A percentile compares a stretch with the other conserved stretches of the same genome.
Conservation (phyloP, 2,113 vertebrate genomes). For the Apteryx owenii region DNA sequence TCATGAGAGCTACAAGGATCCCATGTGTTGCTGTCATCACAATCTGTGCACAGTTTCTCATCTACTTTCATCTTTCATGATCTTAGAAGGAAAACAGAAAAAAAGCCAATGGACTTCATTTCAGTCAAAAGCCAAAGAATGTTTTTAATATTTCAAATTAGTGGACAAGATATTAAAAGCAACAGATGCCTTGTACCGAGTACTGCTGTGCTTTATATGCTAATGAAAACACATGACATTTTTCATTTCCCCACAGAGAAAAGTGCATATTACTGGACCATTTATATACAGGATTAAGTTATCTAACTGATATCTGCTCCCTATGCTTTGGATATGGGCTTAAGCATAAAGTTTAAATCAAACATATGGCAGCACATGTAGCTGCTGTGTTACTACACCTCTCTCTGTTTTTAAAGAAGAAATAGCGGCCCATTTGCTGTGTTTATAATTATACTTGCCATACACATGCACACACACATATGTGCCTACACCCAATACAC, state of each 20-base stretch:
- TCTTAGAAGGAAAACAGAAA: neutral
- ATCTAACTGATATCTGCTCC: neutral
- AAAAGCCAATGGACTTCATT: neutral
- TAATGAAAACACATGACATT: neutral
- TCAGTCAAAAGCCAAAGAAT: neutral
- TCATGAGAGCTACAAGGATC: neutral
- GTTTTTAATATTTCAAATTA: constrained; percentile 34
- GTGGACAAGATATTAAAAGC: neutral
- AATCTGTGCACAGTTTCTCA: constrained; percentile 32
- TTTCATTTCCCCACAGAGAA: neutral
- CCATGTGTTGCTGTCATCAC: neutral
- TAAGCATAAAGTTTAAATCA: neutral
- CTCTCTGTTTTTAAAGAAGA: neutral
- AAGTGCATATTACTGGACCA: neutral
- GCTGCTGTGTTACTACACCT: neutral
- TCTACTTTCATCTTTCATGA: neutral
- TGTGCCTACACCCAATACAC: neutral
- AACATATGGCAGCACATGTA: accelerated
- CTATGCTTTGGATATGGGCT: neutral
- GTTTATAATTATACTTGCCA: neutral
- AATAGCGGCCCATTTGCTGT: neutral
- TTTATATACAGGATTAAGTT: neutral
- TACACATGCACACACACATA: neutral
- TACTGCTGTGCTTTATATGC: neutral
- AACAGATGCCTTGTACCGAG: constrained; percentile 8